Evolutionary conservation across 1,140 invertebrate species (phyloP).

Genomic region (Dreissena polymorpha): DNA sequence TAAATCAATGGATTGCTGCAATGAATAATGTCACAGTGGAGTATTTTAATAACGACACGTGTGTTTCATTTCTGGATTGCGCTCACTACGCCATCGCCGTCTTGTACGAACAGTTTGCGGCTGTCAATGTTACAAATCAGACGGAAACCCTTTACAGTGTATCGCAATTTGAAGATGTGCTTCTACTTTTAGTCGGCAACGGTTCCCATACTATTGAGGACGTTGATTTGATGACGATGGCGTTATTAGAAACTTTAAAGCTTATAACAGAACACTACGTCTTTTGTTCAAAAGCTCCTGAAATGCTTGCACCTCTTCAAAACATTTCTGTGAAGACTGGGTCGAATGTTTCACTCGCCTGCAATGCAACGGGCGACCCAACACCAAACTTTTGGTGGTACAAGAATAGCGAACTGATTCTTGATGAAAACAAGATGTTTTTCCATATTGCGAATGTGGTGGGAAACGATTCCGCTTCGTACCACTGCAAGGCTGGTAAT

Average conservation of each 20-base stretch:
- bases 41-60: constrained; percentile 22
- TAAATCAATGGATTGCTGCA: constrained; percentile 20
- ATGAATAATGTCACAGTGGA: constrained; percentile 23
- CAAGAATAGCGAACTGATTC: background rate
- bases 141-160: constrained; percentile 1
- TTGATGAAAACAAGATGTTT: background rate
- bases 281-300: constrained; percentile 27
- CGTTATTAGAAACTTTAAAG: background rate
- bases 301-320: background rate
- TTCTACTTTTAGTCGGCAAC: constrained; percentile 24
- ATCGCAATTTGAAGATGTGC: constrained; percentile 3
- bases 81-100: constrained; percentile 11
- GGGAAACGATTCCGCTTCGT: constrained; percentile 1
- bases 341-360: background rate
- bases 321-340: constrained; percentile 19
- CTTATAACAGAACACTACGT: background rate
- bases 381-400: constrained; percentile 7
- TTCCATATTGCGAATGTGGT: background rate
- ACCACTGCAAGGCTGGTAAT: constrained; percentile 41
- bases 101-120: constrained; percentile 10
- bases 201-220: background rate
- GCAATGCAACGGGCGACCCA: constrained; percentile 15
- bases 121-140: background rate
- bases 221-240: background rate
- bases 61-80: constrained; percentile 28